Conservation (phyloP, 2,797 vertebrate species). For the Rhynchotus rufescens region DNA sequence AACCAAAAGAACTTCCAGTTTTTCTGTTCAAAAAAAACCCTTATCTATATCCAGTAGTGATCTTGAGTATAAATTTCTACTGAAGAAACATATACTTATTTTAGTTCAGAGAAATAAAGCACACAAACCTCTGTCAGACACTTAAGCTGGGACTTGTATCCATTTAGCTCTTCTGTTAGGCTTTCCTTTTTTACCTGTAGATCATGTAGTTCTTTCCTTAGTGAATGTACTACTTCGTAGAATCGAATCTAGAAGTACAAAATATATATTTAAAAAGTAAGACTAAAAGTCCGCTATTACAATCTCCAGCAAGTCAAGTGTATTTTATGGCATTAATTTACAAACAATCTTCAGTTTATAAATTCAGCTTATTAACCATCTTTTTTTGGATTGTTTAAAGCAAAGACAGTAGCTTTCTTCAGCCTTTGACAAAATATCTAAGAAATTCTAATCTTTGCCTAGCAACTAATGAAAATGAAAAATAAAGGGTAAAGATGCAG, state of each 20-base stretch:
- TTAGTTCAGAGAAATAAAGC: neutral
- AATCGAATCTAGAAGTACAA: conserved; percentile 81
- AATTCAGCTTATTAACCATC: neutral
- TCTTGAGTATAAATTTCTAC: neutral
- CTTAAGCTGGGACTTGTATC: conserved; percentile 86
- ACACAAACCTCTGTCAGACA: conserved; percentile 88
- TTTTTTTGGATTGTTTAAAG: neutral
- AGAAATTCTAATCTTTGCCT: neutral
- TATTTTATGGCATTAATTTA: neutral
- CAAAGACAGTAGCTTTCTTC: neutral
- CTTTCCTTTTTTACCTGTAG: conserved; percentile 84
- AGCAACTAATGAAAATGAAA: neutral
- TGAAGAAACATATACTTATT: neutral
- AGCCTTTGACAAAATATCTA: neutral
- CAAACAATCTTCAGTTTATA: neutral
- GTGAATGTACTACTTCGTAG: conserved; percentile 88
- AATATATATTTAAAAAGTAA: neutral
- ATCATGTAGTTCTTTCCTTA: conserved; percentile 86
- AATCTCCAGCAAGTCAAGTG: neutral
- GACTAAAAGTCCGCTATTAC: neutral
- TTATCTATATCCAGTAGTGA: neutral
- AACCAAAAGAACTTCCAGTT: neutral
- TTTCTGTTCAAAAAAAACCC: neutral
- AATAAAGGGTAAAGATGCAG: neutral
- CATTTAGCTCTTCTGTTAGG: conserved; percentile 86